Conservation (phyloP, 37 sponge, comb jelly and placozoan species). For the Dysidea cf. avara region DNA sequence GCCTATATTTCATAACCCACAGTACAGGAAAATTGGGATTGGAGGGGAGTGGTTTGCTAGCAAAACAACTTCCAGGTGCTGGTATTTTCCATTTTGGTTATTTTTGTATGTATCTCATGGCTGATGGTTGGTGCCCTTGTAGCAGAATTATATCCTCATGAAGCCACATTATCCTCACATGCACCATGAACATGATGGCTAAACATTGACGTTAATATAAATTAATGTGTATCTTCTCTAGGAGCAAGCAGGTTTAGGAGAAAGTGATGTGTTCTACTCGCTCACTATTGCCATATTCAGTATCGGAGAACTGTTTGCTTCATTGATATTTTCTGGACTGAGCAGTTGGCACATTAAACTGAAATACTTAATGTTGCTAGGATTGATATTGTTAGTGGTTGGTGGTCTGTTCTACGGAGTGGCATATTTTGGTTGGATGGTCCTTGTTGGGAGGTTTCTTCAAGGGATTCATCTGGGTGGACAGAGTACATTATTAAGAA, state of each 20-base stretch:
- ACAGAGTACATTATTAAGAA: background rate
- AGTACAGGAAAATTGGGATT: no score
- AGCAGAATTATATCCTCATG: no score
- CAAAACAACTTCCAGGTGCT: no score
- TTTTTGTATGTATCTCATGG: no score
- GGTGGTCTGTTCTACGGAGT: slow-evolving; percentile 32
- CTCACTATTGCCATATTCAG: slow-evolving; percentile 20
- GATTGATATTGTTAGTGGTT: background rate
- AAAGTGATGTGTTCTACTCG: slow-evolving; percentile 36
- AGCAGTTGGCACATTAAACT: background rate
- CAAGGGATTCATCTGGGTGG: slow-evolving; percentile 25
- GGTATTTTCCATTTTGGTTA: no score
- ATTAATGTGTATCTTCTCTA: no score
- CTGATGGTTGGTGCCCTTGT: no score
- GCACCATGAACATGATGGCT: no score
- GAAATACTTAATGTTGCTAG: slow-evolving; percentile 19
- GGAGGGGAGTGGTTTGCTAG: no score
- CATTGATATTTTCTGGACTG: slow-evolving; percentile 10
- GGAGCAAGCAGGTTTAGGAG: slow-evolving; percentile 42
- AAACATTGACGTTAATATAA: no score
- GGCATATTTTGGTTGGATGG: slow-evolving; percentile 41
- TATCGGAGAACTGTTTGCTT: slow-evolving; percentile 34
- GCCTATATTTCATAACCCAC: no score
- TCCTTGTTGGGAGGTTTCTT: slow-evolving; percentile 35
- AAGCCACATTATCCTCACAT: no score